Evolutionary conservation across 2,797 vertebrate species (phyloP).

Genomic region (Argya squamiceps): DNA sequence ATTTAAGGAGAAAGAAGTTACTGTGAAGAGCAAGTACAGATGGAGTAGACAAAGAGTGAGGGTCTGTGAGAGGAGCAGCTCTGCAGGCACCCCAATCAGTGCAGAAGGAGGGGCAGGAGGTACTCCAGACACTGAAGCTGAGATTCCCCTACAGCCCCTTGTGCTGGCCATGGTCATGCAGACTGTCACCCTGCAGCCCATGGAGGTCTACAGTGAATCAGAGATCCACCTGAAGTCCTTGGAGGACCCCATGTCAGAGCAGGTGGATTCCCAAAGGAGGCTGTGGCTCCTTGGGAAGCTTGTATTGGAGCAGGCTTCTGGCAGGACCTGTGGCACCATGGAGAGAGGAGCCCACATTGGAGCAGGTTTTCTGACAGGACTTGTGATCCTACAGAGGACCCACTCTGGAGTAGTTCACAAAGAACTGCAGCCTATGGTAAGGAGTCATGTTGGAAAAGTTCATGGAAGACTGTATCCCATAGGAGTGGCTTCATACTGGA

Average conservation of each 20-base stretch:
- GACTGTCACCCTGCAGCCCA: neutral
- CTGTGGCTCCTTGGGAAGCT: neutral
- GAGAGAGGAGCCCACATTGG: neutral
- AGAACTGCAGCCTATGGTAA: neutral
- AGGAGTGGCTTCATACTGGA: neutral
- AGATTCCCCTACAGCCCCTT: neutral
- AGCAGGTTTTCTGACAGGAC: neutral
- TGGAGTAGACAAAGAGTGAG: neutral
- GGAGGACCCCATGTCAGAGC: neutral
- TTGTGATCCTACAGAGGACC: neutral
- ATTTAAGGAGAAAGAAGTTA: neutral
- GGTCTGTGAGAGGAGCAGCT: neutral
- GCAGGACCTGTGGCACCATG: neutral
- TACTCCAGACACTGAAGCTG: fast-evolving
- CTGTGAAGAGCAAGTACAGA: neutral
- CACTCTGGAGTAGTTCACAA: neutral
- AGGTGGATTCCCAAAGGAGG: neutral
- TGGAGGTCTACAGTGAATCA: neutral
- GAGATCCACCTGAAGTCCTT: neutral
- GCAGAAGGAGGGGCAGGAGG: neutral
- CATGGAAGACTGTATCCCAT: neutral
- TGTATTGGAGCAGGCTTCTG: neutral
- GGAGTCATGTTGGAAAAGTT: neutral
- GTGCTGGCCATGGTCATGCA: neutral
- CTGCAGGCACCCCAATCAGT: neutral